Percentiles rank a stretch among this genome's conserved stretches.
Evolutionary conservation across 1,140 invertebrate species (phyloP).

Genomic region (Bombus vancouverensis): DNA sequence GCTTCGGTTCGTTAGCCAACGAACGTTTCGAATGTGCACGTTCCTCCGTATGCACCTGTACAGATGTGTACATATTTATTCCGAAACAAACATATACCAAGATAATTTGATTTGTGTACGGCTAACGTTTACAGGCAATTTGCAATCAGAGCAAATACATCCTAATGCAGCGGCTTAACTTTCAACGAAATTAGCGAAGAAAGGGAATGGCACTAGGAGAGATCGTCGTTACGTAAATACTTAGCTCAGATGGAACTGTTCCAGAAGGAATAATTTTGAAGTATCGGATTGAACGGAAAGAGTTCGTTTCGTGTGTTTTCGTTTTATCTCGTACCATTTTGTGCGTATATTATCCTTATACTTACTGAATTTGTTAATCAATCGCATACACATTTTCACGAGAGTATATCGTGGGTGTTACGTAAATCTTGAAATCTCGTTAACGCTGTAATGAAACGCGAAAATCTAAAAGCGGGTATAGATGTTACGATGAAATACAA

Average conservation of each 20-base stretch:
- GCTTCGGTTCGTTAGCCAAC: slow-evolving; percentile 72
- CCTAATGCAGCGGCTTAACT: slow-evolving; percentile 7
- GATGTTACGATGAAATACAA: no score
- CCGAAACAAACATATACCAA: slow-evolving; percentile 21
- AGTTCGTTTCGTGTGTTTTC: no score
- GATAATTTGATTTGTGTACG: slow-evolving; percentile 37
- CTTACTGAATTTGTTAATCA: no score
- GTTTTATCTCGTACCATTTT: no score
- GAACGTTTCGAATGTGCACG: slow-evolving; percentile 34
- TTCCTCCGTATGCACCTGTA: neutral
- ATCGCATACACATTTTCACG: no score
- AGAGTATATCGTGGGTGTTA: no score
- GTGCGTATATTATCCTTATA: no score
- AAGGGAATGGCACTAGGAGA: neutral
- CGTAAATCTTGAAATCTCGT: no score
- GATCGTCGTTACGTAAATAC: neutral
- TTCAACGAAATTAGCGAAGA: slow-evolving; percentile 16
- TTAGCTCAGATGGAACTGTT: neutral
- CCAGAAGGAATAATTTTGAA: neutral
- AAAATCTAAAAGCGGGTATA: no score
- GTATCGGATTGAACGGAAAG: neutral
- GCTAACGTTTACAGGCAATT: slow-evolving; percentile 39
- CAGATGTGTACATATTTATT: neutral
- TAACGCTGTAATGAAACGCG: no score
- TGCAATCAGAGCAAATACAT: slow-evolving; percentile 28